phyloP scores from a whole-genome alignment of 2,797 vertebrate species.

The Mustela erminea region DNA sequence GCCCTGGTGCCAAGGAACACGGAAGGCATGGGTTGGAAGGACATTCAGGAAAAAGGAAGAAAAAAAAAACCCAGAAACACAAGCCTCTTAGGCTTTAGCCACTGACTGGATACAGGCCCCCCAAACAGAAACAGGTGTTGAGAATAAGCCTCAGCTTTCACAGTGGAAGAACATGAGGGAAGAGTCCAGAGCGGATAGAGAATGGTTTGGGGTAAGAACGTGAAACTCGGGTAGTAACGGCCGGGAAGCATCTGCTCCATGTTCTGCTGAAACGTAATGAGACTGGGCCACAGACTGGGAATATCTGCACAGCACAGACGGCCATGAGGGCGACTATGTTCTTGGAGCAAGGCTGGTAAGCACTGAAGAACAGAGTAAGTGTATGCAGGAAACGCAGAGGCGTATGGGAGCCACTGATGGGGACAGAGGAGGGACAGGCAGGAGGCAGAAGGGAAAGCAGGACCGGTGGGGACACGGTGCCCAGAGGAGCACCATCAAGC shows the following conservation, averaged over 20 bases:
- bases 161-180: neutral
- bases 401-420: neutral
- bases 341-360: neutral
- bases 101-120: neutral
- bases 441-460: neutral
- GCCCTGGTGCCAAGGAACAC: rapidly evolving
- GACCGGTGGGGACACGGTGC: rapidly evolving
- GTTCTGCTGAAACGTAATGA: neutral
- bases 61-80: neutral
- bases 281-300: rapidly evolving
- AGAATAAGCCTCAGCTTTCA: neutral
- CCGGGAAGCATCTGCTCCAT: neutral
- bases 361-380: neutral
- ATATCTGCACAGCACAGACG: neutral
- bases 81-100: neutral
- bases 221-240: neutral
- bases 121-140: neutral
- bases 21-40: neutral
- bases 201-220: neutral
- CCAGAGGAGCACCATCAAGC: neutral
- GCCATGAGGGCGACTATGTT: neutral
- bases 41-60: neutral
- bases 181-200: neutral
- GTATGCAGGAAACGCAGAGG: neutral
- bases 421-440: neutral